A percentile compares a stretch with the other conserved stretches of the same genome.
Evolutionary conservation across 2,888 invertebrate genomes (phyloP).

Genomic region (Ectobius pallidus): DNA sequence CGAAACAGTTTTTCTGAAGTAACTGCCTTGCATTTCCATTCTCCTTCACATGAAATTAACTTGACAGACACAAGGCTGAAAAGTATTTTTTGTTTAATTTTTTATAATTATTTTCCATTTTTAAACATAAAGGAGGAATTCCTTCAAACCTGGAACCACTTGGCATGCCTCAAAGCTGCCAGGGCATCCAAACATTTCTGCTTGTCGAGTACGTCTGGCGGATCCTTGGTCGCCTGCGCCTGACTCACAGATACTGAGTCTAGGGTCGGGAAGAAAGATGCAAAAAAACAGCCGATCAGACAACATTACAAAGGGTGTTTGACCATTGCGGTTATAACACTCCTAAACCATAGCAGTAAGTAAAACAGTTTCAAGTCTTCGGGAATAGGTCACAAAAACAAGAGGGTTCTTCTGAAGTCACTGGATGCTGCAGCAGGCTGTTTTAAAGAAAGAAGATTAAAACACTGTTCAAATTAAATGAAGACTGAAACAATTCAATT

Average conservation of each 20-base stretch:
- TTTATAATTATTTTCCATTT: conserved; percentile 28
- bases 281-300: conserved; percentile 55
- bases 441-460: conserved; percentile 8
- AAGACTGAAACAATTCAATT: background rate
- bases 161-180: conserved; percentile 99
- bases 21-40: conserved; percentile 28
- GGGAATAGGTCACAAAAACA: conserved; percentile 38
- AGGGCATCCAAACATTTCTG: conserved; percentile 99
- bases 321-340: conserved; percentile 63
- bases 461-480: conserved; percentile 5
- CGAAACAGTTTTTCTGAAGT: conserved; percentile 6
- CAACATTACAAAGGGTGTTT: conserved; percentile 68
- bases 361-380: conserved; percentile 42
- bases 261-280: conserved; percentile 44
- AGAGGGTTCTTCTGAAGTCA: conserved; percentile 14
- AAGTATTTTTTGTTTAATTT: conserved; percentile 46
- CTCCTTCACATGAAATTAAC: conserved; percentile 21
- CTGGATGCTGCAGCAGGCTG: background rate
- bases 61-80: conserved; percentile 53
- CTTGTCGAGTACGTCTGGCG: conserved; percentile 95
- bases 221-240: conserved; percentile 60
- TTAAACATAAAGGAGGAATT: conserved; percentile 42
- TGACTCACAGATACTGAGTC: conserved; percentile 47
- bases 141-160: conserved; percentile 98
- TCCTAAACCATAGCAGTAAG: conserved; percentile 29